Evolutionary conservation across 2,888 invertebrate genomes (phyloP).

Genomic region (Heliconius hortense): DNA sequence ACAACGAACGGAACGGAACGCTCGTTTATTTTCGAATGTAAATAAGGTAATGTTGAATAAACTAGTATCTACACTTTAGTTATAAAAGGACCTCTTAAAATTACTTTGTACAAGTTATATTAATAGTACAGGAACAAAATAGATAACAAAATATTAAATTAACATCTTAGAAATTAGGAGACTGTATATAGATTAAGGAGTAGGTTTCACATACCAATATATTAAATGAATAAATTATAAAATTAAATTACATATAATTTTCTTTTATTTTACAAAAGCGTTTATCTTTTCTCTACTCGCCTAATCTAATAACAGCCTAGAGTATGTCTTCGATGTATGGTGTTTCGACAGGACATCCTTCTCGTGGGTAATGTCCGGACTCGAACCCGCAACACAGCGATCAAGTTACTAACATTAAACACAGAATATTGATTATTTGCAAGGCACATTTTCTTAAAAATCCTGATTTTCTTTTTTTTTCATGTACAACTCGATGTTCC

Average conservation of each 20-base stretch:
- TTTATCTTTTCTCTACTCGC: slow-evolving; percentile 40
- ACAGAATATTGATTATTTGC: slow-evolving; percentile 82
- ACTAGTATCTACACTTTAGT: slow-evolving; percentile 68
- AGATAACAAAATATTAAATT: slow-evolving; percentile 59
- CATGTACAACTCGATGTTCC: slow-evolving; percentile 70
- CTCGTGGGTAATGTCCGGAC: slow-evolving; percentile 39
- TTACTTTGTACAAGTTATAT: slow-evolving; percentile 74
- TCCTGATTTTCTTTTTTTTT: slow-evolving; percentile 77
- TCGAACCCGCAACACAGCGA: slow-evolving; percentile 60
- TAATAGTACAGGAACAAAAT: slow-evolving; percentile 63
- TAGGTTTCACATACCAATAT: slow-evolving; percentile 17
- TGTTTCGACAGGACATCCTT: slow-evolving; percentile 37
- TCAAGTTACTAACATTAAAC: slow-evolving; percentile 78
- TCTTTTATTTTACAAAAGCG: slow-evolving; percentile 14
- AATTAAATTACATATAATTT: slow-evolving; percentile 7
- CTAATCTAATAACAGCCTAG: slow-evolving; percentile 52
- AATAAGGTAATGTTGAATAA: slow-evolving; percentile 26
- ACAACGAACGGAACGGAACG: slow-evolving; percentile 19
- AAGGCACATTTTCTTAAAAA: slow-evolving; percentile 82
- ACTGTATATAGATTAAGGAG: slow-evolving; percentile 50
- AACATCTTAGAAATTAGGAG: slow-evolving; percentile 46
- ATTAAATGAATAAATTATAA: slow-evolving; percentile 21
- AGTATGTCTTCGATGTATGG: slow-evolving; percentile 43
- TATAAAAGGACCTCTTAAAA: slow-evolving; percentile 60
- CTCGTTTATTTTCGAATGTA: not conserved